Base-by-base conservation (phyloP, 1,140 invertebrate species). In the Nixonia krombeini region DNA sequence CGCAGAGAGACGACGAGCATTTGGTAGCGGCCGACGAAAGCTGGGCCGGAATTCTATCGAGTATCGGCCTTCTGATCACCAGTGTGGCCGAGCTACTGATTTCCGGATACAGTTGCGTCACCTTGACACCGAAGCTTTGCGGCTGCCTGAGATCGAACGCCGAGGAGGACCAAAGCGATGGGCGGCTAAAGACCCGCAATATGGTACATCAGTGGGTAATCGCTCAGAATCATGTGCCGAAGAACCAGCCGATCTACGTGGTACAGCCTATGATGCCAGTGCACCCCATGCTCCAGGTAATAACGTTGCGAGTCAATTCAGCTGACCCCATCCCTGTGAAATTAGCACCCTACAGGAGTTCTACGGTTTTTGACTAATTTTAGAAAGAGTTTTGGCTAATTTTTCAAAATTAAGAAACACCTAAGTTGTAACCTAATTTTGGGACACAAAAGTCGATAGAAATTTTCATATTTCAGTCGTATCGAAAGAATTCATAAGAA, bases 161-260 rank as follows among this genome's bases (percentile, higher is more conserved):
- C 29, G 66, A 70, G 4, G 56, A 63, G 0, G 73, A 82, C 15
- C 10, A 41, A 10, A 72, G 53, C 26, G 76, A 80, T 15, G 73
- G 70, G 1, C 72, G 75, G 2, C 42, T 85, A 8, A 85, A 85
- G 53, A 83, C 80, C 0, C 70, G 76, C 12, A 85, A 85, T 63
- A 85, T 85, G 82, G 83, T 85, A 0, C 82, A 83, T 23, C 83
- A 85, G 33, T 85, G 83, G 83, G 81, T 85, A 16, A 79, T 79
- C 9, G 76, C 83, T 5, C 83, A 85, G 29, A 83, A 74, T 21
- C 79, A 81, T 53, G 59, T 76, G 16, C 73, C 79, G 0, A 79
- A 80, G 31, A 84, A 80, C 41, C 79, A 81, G 15, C 81, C 80
- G 17, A 81, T 85, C 17, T 85, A 85, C 40, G 74, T 85, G 2